Base-by-base conservation (phyloP, 1,140 invertebrate genomes). In the Augochlora pura region DNA sequence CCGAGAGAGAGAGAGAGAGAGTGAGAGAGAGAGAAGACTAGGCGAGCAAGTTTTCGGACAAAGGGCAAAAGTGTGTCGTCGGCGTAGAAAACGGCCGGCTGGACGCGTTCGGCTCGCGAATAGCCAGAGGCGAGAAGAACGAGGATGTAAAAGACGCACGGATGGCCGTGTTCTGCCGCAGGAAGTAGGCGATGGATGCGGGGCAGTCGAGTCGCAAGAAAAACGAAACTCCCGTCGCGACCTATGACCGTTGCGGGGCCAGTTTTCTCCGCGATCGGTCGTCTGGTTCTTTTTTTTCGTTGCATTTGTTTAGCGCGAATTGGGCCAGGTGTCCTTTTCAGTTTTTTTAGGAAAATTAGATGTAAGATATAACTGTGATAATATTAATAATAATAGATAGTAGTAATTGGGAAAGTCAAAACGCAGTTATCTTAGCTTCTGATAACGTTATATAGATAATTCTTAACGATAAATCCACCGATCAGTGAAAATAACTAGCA, bases 141-240 rank as follows among this genome's bases (percentile, higher is more conserved):
- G 64, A 68, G 71, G 71, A 75, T 75, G 39, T 42, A 52, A 75
- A 60, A 57, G 63, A 60, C 63, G 25, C 52, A 21, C 16, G 76
- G 42, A 18, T 12, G 10, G 42, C 42, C 42, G 42, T 46, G 42
- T 12, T 23, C 32, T 39, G 39, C 16, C n/a, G 71, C 49, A 72
- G 71, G 77, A 80, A 80, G 71, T 80, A 66, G 71, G 71, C 71
- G 63, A 69, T 60, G 74, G 52, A 74, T 74, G 49, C 62, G 49
- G 69, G 70, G 23, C 77, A 79, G 7, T 14, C 49, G 49, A 46
- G 8, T 14, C 25, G 63, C 59, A 74, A 74, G 74, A 80, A 80
- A 46, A 80, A 80, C 71, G 71, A 66, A 80, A 80, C 71, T 65
- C 71, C 71, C 74, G 49, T 74, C 38, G 25, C 66, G 77, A 80